Evolutionary conservation across 1,140 invertebrate species (phyloP), one percentile per base, ranked within the genome.

Genomic region (Ctenoplectra terminalis): DNA sequence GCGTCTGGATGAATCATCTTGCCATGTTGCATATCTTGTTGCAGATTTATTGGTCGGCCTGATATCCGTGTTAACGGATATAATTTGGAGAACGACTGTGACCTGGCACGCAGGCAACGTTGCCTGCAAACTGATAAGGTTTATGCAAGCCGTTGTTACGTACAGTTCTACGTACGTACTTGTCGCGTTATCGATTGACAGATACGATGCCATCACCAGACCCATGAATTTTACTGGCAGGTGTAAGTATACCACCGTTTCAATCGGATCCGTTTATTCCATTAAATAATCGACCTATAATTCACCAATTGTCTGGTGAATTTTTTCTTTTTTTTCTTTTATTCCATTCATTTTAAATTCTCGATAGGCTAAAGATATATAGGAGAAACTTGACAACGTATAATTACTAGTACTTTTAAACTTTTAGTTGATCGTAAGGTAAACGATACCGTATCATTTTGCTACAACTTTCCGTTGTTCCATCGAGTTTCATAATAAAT

Each of bases 91-190:
- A 90, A 96, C 96, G 48, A 98, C 97, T 5, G 96, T 98, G 52
- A 95, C 96, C 0, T 98, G 97, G 97, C 94, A 97, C 72, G 97
- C 97, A 0, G 97, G 98, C 13, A 97, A 98, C 90, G 92, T 97
- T n/a, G 96, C 97, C 85, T 98, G 98, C 94, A 98, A 98, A 94
- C 92, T 97, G 81, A 97, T 97, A 89, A 96, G 96, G 88, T 98
- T 97, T 91, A 95, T 97, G 77, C 97, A 98, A 95, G 96, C 95
- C 0, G 95, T 98, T 40, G 98, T 98, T 43, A 98, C 97, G 48
- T 99, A 98, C 91, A 98, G 97, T 8, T 99, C 98, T 1, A 99
- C 98, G 0, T 99, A 99, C 90, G 98, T 99, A 9, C 95, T 99
- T 48, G 98, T 99, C 20, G 98, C 98, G 2, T 95, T 99, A 34